phyloP scores from a whole-genome alignment of 2,888 invertebrate genomes.

The Ochropleura plecta region DNA sequence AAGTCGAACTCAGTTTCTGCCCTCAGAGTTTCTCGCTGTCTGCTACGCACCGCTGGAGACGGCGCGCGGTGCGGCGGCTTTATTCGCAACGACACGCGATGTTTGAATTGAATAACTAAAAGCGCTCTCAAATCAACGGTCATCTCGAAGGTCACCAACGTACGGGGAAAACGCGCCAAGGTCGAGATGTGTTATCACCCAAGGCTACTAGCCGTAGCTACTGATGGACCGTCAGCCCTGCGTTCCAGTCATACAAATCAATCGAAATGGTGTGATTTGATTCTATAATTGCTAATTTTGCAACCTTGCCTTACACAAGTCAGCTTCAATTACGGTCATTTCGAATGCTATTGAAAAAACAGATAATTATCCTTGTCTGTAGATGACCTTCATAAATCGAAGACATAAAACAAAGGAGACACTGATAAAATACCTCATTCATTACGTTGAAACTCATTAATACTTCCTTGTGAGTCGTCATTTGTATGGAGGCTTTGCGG shows the following conservation, averaged over 20 bases:
- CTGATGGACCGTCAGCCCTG: conserved; percentile 57
- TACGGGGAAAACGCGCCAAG: conserved; percentile 72
- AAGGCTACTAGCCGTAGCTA: conserved; percentile 64
- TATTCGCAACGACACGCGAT: conserved; percentile 22
- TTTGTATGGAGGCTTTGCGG: conserved; percentile 49
- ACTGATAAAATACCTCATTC: conserved; percentile 44
- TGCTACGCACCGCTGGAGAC: conserved; percentile 33
- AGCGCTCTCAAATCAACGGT: conserved; percentile 62
- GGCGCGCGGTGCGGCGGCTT: conserved; percentile 14
- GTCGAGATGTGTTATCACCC: conserved; percentile 66
- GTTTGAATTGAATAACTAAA: conserved; percentile 47
- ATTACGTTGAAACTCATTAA: conserved; percentile 47
- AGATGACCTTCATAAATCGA: conserved; percentile 41
- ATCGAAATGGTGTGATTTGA: conserved; percentile 66
- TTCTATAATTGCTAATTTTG: conserved; percentile 67
- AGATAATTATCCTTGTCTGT: conserved; percentile 27
- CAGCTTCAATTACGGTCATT: conserved; percentile 21
- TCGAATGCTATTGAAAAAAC: conserved; percentile 11
- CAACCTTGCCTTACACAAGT: conserved; percentile 34
- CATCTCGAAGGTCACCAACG: conserved; percentile 70
- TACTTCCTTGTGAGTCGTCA: conserved; percentile 56
- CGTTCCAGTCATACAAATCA: conserved; percentile 75
- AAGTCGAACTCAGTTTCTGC: conserved; percentile 26
- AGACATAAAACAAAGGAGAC: conserved; percentile 50
- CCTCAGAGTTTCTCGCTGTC: conserved; percentile 21